Evolutionary conservation across 2,113 vertebrate genomes (phyloP).

Genomic region (Hucho hucho): DNA sequence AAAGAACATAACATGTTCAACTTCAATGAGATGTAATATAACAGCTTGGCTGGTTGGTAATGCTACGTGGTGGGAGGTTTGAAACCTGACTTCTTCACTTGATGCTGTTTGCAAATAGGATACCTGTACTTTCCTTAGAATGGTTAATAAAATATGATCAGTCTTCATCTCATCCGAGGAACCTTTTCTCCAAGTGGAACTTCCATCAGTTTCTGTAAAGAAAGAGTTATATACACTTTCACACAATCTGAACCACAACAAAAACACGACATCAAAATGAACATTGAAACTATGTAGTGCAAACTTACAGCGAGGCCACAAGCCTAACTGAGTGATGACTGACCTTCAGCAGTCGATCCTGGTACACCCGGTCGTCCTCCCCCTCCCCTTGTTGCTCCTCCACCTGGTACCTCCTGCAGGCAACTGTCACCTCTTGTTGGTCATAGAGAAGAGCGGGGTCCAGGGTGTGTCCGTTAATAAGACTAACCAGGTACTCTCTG

Average conservation of each 20-base stretch:
- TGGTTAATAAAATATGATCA: neutral
- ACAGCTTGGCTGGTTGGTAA: neutral
- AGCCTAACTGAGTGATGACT: neutral
- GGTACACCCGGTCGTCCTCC: slow-evolving; percentile 70
- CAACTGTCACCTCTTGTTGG: slow-evolving; percentile 57
- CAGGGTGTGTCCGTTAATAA: slow-evolving; percentile 78
- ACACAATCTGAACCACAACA: too few species aligned
- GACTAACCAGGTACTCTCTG: slow-evolving; percentile 83
- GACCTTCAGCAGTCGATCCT: slow-evolving; percentile 66
- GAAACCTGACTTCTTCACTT: neutral
- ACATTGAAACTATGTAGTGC: neutral
- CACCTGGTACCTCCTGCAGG: slow-evolving; percentile 71
- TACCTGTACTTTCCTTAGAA: neutral
- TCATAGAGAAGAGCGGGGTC: slow-evolving; percentile 78
- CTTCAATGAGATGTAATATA: neutral
- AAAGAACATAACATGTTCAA: neutral
- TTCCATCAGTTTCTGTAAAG: slow-evolving; percentile 75
- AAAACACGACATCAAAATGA: neutral
- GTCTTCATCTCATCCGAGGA: slow-evolving; percentile 65
- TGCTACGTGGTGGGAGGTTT: neutral
- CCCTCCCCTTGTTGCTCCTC: slow-evolving; percentile 33
- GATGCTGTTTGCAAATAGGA: neutral
- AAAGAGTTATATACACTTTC: slow-evolving; percentile 19
- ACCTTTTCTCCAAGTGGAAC: slow-evolving; percentile 78
- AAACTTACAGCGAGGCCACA: too few species aligned